A percentile compares a stretch with the other conserved stretches of the same genome.
phyloP scores from a whole-genome alignment of 2,888 invertebrate genomes.

The Latrodectus hesperus region DNA sequence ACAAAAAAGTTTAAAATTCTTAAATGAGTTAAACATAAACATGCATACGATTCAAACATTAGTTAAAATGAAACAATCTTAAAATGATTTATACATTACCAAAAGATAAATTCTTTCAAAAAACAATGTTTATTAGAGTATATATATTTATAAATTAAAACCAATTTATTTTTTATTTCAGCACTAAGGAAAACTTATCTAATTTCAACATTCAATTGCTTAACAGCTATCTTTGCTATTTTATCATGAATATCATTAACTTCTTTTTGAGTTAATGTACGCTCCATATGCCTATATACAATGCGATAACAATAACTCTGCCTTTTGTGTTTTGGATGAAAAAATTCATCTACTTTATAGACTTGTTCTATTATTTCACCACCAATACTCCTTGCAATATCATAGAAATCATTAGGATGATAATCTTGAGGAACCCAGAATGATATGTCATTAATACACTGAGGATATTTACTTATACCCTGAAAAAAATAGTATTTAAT shows the following conservation, averaged over 20 bases:
- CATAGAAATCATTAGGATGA: slow-evolving; percentile 83
- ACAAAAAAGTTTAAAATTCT: too few relatives aligned
- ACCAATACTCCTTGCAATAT: slow-evolving; percentile 84
- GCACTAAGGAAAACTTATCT: slow-evolving; percentile 68
- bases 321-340: slow-evolving; percentile 86
- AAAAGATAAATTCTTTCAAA: too few relatives aligned
- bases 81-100: too few relatives aligned
- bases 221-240: slow-evolving; percentile 80
- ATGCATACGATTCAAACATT: too few relatives aligned
- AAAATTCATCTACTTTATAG: slow-evolving; percentile 87
- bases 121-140: too few relatives aligned
- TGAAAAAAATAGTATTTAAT: slow-evolving; percentile 74
- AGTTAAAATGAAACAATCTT: too few relatives aligned
- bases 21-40: too few relatives aligned
- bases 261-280: slow-evolving; percentile 89
- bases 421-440: slow-evolving; percentile 90
- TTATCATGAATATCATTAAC: slow-evolving; percentile 87
- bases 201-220: slow-evolving; percentile 77
- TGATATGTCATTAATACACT: slow-evolving; percentile 92
- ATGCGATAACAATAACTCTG: slow-evolving; percentile 93
- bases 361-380: slow-evolving; percentile 95
- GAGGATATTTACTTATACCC: slow-evolving; percentile 89
- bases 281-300: slow-evolving; percentile 92
- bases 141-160: too few relatives aligned
- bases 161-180: too few relatives aligned